Evolutionary conservation across 2,888 invertebrate species (phyloP), one percentile per base, ranked within the genome.

Genomic region (Epicampocera succincta): DNA sequence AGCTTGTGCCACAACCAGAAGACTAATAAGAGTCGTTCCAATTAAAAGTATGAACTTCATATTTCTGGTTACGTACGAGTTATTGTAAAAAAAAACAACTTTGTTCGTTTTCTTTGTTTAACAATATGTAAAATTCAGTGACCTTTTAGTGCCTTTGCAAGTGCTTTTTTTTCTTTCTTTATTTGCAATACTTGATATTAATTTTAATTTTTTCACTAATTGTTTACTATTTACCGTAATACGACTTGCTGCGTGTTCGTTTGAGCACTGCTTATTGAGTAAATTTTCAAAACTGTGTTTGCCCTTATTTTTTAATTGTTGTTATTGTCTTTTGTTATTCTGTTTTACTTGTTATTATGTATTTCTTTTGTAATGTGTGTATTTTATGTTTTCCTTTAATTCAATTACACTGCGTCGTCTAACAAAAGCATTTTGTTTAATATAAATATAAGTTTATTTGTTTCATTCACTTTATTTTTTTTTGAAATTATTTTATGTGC

Each of bases 271-370:
- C 6, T 60, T 60, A 52, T 72, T 50, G 50, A 78, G 46, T 54
- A 50, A 56, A 50, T 63, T 58, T 65, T 58, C 50, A 9, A 44
- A 65, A 66, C 60, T 65, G 56, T 19, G 54, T 58, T 44, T 80
- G 80, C 69, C 69, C 63, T 80, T 65, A 58, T 40, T 19, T 40
- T 33, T 33, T 29, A 17, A n/a, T 58, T 44, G 33, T 56, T 52
- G 54, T 60, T 33, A 3, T n/a, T 25, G 19, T 21, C n/a, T 60
- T 21, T 21, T n/a, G 44, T 25, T 50, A 0, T 58, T 66, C 33
- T 66, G 74, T 69, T 80, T 80, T 60, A 60, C 66, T 60, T 66
- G 66, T 66, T 78, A 3, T 38, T 58, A 33, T 58, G 61, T 72
- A n/a, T 58, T 60, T 60, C 40, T 56, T 74, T 54, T 63, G 21